Base-by-base conservation (phyloP, 2,888 invertebrate species). In the Hyppa rectilinea region DNA sequence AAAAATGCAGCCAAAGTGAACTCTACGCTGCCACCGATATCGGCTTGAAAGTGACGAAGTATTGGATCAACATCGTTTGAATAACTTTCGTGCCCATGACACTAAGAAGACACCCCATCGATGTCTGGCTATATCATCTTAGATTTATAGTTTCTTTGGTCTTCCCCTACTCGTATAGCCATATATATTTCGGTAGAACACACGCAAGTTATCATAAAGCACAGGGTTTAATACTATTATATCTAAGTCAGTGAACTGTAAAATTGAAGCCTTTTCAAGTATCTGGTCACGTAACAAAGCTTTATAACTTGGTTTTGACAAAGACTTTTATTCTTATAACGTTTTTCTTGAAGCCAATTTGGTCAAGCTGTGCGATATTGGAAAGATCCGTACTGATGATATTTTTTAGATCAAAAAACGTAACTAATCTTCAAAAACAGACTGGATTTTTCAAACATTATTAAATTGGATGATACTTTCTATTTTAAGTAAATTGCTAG, bases 191-290 rank as follows among this genome's bases (percentile, higher is more conserved):
- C 12, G 7, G 26, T n/a, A n/a, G 31, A 40, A 76, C 23, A 71
- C 36, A 52, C 31, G 40, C 50, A 43, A 40, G 56, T 63, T 62
- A 75, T 67, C 74, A 78, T 71, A 83, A 82, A 84, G 79, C 77
- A 66, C 49, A 64, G 38, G 65, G 36, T 80, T 82, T 84, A 71
- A 82, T 68, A 66, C 53, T 52, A 74, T 80, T 81, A 75, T 59
- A 47, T 75, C 50, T 70, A 61, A 86, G 62, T 77, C 83, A 86
- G 29, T 82, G 84, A 86, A 83, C 85, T 76, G 86, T 70, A 75
- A 85, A 88, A 87, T 87, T 81, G 82, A 85, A 86, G 79, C 78
- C 76, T 80, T 68, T 84, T 80, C 66, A 68, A 79, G 58, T 79
- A 72, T 73, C 71, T 70, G 70, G 66, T 75, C 72, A 79, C 65